A percentile compares a stretch with the other conserved stretches of the same genome.
Evolutionary conservation across 2,113 vertebrate genomes (phyloP).

Genomic region (Tragulus kanchil): DNA sequence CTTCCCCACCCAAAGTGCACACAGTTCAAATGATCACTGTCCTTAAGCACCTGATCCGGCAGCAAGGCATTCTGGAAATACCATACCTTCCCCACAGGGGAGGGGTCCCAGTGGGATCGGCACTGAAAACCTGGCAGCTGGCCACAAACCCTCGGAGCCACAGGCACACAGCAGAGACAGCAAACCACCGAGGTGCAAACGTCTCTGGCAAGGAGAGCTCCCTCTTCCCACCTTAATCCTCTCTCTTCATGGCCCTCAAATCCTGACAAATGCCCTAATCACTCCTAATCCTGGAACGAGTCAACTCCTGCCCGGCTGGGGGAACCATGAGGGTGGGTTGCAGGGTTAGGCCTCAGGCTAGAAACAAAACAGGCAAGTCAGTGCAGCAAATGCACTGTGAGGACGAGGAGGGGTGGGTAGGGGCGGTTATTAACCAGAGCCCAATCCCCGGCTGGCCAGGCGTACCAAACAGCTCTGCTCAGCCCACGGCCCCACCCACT

Average conservation of each 20-base stretch:
- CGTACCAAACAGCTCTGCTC: slow-evolving; percentile 40
- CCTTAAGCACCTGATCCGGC: slow-evolving; percentile 31
- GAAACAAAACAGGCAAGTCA: not conserved
- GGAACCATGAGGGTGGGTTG: not conserved
- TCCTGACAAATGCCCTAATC: slow-evolving; percentile 86
- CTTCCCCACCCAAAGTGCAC: not conserved
- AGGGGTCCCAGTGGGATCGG: not conserved
- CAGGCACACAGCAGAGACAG: not conserved
- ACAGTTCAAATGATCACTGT: not conserved
- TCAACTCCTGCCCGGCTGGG: not conserved
- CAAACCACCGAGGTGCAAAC: not conserved
- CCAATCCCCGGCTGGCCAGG: not conserved
- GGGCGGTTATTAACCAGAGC: not conserved
- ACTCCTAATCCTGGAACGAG: slow-evolving; percentile 76
- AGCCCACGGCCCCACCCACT: not conserved
- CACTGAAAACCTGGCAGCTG: not conserved
- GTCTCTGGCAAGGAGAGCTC: slow-evolving; percentile 36
- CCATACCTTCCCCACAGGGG: not conserved
- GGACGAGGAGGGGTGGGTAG: not conserved
- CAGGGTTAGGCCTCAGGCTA: not conserved
- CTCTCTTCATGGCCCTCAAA: slow-evolving; percentile 80
- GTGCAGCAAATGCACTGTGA: not conserved
- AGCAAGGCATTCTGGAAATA: not conserved
- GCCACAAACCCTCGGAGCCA: not conserved
- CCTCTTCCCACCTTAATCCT: slow-evolving; percentile 77